Evolutionary conservation across 2,888 invertebrate species (phyloP), one percentile per base, ranked within the genome.

Genomic region (Melitaea athalia): DNA sequence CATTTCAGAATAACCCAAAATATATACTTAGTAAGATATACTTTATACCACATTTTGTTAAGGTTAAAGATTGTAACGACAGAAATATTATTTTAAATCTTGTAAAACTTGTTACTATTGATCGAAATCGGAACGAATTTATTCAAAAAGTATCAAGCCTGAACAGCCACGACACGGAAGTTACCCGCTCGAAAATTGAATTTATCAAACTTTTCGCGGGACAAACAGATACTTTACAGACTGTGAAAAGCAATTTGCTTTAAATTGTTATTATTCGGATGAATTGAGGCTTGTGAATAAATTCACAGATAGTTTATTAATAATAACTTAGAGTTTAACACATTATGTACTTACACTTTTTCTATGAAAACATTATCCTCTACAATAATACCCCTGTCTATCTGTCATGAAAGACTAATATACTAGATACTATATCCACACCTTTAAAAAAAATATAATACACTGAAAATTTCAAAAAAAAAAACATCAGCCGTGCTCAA

Each of bases 201-300:
- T 91, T 91, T 89, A 88, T 89, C 85, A 89, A 90, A 91, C 84
- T 90, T 91, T 88, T 84, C 84, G 74, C 83, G 85, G 84, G 84
- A 90, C 89, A 90, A 89, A 91, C 85, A 89, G 88, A 86, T 86
- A 87, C 85, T 89, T 89, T 85, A 89, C 88, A 87, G 89, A 86
- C 87, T 89, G 90, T 89, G 87, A 89, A 90, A 89, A 88, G 85
- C 87, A 88, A 89, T 89, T 88, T 89, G 83, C 83, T 85, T 86
- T 86, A 87, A 85, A 88, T 89, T 84, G 86, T 81, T 83, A 86
- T 84, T 84, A 85, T 86, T 88, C 80, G 78, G 68, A 77, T 79
- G 83, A 81, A 82, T 79, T 80, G 80, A 76, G 78, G 77, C 81
- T 78, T 80, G 76, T 83, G 79, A 77, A 76, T 77, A 78, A 81